Base-by-base conservation (phyloP, 1,140 invertebrate species). In the Neodiprion virginianus region DNA sequence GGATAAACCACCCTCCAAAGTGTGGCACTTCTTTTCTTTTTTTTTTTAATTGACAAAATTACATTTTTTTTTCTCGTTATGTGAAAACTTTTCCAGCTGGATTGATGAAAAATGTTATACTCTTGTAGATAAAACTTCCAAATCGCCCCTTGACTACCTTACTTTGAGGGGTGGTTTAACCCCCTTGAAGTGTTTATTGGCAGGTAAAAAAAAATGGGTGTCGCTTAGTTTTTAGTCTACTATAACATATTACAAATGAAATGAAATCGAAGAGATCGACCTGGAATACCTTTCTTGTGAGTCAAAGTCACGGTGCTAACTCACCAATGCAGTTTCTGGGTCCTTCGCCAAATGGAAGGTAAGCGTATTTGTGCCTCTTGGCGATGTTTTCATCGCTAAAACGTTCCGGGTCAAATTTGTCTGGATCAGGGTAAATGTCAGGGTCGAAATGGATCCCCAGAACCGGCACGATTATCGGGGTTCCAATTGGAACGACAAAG, bases 371-470 rank as follows among this genome's bases (percentile, higher is more conserved):
- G 75, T 86, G 84, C 75, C 88, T 80, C 3, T 61, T 0, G 1
- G 79, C 79, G 0, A 81, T 61, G 53, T 78, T 79, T 73, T 83
- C 67, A 12, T 88, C 82, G n/a, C 85, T 79, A 79, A 94, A 95
- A 74, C 93, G 83, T 70, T 93, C 91, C 0, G 94, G 94, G 84
- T 93, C 87, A 78, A 93, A 95, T n/a, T 81, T 84, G 8, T 92
- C 87, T 7, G 94, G 93, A 74, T 94, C 86, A 8, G 90, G 87
- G 81, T 89, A 95, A 72, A 90, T 86, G 17, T 89, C 83, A 3
- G 90, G 88, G 87, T 94, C 91, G 48, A 89, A 84, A 77, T 95
- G 93, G 14, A 94, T 87, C 48, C 89, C 89, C 53, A 89, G 88
- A 0, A 86, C 79, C 14, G 90, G 90, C 71, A 92, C 88, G 8